A percentile compares a stretch with the other conserved stretches of the same genome.
Conservation (phyloP, 2,113 vertebrate genomes). For the Cyprinodon variegatus region DNA sequence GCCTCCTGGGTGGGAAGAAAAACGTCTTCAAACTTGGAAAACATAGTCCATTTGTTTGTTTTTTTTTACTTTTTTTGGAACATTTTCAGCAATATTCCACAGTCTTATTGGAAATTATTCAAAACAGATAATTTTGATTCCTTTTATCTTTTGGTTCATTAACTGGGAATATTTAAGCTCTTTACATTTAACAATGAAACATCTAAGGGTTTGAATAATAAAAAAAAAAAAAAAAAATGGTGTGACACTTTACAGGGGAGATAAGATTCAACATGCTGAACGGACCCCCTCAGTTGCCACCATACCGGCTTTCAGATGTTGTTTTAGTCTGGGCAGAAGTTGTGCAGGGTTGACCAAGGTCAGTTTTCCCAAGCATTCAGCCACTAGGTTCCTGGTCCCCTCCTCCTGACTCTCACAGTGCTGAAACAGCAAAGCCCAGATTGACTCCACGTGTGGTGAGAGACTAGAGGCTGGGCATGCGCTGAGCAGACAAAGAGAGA, state of each 20-base stretch:
- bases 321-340: conserved; percentile 86
- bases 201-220: neutral
- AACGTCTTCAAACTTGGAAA: too few relatives aligned
- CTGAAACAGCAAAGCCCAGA: conserved; percentile 90
- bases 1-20: too few relatives aligned
- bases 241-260: neutral
- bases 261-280: neutral
- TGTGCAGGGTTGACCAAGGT: conserved; percentile 84
- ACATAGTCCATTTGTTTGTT: too few relatives aligned
- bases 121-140: neutral
- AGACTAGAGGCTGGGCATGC: conserved; percentile 81
- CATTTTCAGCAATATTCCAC: too few relatives aligned
- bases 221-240: too few relatives aligned
- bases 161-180: neutral
- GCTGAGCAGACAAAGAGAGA: conserved; percentile 42
- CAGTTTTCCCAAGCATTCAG: conserved; percentile 91
- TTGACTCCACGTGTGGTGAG: conserved; percentile 85
- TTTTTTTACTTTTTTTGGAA: too few relatives aligned
- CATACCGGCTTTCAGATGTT: conserved; percentile 88
- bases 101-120: too few relatives aligned
- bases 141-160: neutral
- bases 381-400: conserved; percentile 88
- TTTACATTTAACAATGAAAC: neutral
- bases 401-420: conserved; percentile 89
- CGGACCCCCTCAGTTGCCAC: too few relatives aligned